These are phyloP conservation scores for Atractosteus spatula DNA, from an alignment of 2,113 vertebrate genomes.

Conservation along the genomic window DNA sequence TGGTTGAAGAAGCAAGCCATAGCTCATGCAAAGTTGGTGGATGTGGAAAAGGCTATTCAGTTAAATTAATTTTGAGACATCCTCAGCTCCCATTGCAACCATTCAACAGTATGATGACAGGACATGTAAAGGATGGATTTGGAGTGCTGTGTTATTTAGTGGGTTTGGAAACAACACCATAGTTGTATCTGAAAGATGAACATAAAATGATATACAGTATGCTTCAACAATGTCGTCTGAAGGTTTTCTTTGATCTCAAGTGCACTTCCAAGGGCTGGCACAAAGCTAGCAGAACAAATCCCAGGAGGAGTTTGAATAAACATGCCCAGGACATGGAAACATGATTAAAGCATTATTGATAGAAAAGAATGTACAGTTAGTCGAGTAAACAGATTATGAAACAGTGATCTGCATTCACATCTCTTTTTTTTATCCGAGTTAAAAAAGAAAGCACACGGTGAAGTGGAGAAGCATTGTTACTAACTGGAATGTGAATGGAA, in stretches of 20 bases:
- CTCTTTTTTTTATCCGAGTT: not conserved
- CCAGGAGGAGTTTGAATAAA: slow-evolving; percentile 15
- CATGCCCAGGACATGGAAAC: slow-evolving; percentile 24
- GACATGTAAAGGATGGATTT: slow-evolving; percentile 20
- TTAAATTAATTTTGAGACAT: not conserved
- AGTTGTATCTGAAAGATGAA: slow-evolving; percentile 11
- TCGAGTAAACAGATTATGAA: not conserved
- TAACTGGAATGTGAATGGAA: slow-evolving; percentile 27
- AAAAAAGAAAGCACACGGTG: not conserved
- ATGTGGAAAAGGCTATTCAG: no score
- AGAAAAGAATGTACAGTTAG: slow-evolving; percentile 1
- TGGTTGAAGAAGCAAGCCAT: no score
- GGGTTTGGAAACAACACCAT: slow-evolving; percentile 8
- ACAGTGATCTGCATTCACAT: not conserved
- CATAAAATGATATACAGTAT: slow-evolving; percentile 34
- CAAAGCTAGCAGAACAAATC: slow-evolving; percentile 22
- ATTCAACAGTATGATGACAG: slow-evolving; percentile 31
- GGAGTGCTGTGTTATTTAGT: slow-evolving; percentile 31
- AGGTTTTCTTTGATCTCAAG: slow-evolving; percentile 40
- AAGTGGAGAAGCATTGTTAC: slow-evolving; percentile 6
- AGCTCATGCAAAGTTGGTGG: no score
- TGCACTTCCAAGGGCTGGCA: slow-evolving; percentile 17
- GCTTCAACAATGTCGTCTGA: slow-evolving; percentile 26
- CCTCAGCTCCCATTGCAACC: slow-evolving; percentile 22
- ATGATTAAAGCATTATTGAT: slow-evolving; percentile 22